These are phyloP conservation scores for Syngnathoides biaculeatus DNA, from an alignment of 2,113 vertebrate species.

Conservation along the genomic window DNA sequence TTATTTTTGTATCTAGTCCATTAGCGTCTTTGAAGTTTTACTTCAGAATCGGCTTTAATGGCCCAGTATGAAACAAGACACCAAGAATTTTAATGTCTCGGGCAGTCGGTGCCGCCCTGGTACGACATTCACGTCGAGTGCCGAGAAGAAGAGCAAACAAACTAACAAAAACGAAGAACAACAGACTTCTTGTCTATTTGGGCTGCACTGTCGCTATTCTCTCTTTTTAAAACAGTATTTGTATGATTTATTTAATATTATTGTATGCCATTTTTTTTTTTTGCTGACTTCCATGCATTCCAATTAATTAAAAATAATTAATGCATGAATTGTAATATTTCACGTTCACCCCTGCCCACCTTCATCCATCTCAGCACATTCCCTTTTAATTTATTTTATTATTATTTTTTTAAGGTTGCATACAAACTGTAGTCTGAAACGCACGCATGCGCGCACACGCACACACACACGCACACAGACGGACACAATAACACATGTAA, in stretches of 20 bases:
- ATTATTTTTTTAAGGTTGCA: conserved; percentile 15
- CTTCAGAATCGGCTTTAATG: too few species aligned
- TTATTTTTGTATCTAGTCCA: too few species aligned
- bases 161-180: too few species aligned
- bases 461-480: neutral
- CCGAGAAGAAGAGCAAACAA: too few species aligned
- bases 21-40: too few species aligned
- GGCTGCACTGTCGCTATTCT: neutral
- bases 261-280: neutral
- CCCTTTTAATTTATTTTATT: neutral
- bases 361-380: neutral
- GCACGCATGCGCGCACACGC: conserved; percentile 12
- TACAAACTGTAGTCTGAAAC: neutral
- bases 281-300: neutral
- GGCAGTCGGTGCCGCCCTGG: too few species aligned
- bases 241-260: neutral
- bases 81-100: too few species aligned
- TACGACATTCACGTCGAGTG: too few species aligned
- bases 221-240: neutral
- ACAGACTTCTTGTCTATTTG: neutral
- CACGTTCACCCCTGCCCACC: neutral
- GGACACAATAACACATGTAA: conserved; percentile 13
- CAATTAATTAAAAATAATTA: conserved; percentile 11
- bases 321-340: conserved; percentile 32
- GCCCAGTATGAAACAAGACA: too few species aligned